These are phyloP conservation scores for Druon quercuslanigerum DNA, from an alignment of 1,140 invertebrate genomes.

Conservation along the genomic window DNA sequence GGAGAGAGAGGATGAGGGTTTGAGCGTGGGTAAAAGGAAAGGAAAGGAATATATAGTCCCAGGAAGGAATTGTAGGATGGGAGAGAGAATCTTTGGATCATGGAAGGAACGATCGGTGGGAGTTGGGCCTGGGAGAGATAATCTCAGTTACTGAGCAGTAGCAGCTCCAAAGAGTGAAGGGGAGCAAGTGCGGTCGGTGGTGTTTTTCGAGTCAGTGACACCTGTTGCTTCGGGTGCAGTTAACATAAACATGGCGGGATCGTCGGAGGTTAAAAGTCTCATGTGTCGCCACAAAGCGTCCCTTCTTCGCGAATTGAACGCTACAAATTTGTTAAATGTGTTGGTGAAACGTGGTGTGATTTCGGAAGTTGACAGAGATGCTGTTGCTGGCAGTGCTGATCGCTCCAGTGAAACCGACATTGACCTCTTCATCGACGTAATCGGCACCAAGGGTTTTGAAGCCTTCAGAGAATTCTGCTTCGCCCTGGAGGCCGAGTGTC, in stretches of 20 bases:
- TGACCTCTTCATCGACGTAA: constrained; percentile 74
- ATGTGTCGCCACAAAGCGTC: constrained; percentile 67
- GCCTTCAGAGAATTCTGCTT: constrained; percentile 77
- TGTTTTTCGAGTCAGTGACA: constrained; percentile 48
- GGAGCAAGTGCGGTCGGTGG: neutral
- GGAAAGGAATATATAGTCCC: neutral
- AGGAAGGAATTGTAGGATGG: neutral
- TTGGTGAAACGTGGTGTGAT: constrained; percentile 69
- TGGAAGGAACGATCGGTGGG: neutral
- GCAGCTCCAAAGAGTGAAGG: neutral
- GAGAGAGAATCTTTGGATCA: neutral
- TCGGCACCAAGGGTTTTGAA: constrained; percentile 75
- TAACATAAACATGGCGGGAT: constrained; percentile 58
- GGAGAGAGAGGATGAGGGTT: neutral
- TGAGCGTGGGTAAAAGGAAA: constrained; percentile 4
- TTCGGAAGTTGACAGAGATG: constrained; percentile 64
- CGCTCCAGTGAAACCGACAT: constrained; percentile 59
- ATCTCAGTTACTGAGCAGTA: neutral
- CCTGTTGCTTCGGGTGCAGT: constrained; percentile 50
- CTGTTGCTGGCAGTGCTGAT: constrained; percentile 59
- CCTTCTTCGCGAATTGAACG: constrained; percentile 62
- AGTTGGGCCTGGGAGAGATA: neutral
- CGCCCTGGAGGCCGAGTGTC: constrained; percentile 76
- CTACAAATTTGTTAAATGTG: constrained; percentile 63
- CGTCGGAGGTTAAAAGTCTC: constrained; percentile 62